phyloP scores from a whole-genome alignment of 2,113 vertebrate species.

The Kryptolebias marmoratus region DNA sequence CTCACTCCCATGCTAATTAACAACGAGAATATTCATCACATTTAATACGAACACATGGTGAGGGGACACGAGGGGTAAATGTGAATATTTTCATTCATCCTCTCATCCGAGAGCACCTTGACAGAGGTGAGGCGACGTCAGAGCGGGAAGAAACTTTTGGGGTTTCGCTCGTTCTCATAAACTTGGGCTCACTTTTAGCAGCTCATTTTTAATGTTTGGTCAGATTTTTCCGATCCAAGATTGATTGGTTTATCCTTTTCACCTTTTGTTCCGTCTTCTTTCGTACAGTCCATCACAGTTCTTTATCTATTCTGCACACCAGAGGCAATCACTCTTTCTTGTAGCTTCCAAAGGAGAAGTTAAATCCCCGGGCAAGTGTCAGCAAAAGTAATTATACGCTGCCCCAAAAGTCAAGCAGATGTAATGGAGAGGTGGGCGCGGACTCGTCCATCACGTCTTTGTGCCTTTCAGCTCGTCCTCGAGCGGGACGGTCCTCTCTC shows the following conservation, averaged over 20 bases:
- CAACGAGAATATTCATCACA: slow-evolving; percentile 70
- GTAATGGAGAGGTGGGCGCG: slow-evolving; percentile 32
- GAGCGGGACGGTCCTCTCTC: slow-evolving; percentile 30
- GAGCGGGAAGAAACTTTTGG: slow-evolving; percentile 30
- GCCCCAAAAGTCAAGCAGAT: slow-evolving; percentile 27
- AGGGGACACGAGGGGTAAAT: slow-evolving; percentile 10
- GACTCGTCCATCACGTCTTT: slow-evolving; percentile 10
- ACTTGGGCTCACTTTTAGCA: too few relatives aligned
- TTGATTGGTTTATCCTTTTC: slow-evolving; percentile 17
- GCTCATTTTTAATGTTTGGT: neutral
- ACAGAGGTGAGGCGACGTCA: slow-evolving; percentile 60
- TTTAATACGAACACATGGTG: slow-evolving; percentile 67
- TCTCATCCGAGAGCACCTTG: slow-evolving; percentile 57
- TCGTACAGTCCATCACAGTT: slow-evolving; percentile 8
- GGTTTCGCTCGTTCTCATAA: neutral
- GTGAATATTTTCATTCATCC: slow-evolving; percentile 60
- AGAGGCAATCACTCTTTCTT: neutral
- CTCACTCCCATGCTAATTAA: slow-evolving; percentile 72
- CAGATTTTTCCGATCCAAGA: slow-evolving; percentile 22
- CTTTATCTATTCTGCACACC: slow-evolving; percentile 38
- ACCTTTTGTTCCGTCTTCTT: slow-evolving; percentile 9
- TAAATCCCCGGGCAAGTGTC: slow-evolving; percentile 35
- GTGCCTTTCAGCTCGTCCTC: slow-evolving; percentile 18
- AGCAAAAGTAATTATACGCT: slow-evolving; percentile 50
- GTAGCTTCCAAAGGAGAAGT: slow-evolving; percentile 21